phyloP scores from a whole-genome alignment of 1,140 invertebrate genomes.

The Steinernema feltiae region DNA sequence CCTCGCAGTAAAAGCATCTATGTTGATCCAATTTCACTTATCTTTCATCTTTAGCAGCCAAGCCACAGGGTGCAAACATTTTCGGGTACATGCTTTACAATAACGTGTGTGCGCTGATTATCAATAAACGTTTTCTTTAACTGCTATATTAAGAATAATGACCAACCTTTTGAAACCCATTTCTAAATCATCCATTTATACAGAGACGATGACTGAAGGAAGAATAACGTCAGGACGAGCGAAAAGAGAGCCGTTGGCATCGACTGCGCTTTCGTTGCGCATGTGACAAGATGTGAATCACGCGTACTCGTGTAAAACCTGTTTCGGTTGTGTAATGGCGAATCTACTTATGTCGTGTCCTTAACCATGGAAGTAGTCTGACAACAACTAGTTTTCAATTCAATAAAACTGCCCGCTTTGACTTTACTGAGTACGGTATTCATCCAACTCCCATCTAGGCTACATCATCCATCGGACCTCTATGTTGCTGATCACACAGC shows the following conservation, averaged over 20 bases:
- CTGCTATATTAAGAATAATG: neutral
- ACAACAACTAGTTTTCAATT: neutral
- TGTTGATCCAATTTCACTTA: neutral
- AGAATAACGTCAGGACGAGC: neutral
- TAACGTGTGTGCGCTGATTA: neutral
- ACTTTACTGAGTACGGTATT: too few species aligned
- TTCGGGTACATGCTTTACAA: neutral
- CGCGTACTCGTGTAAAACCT: neutral
- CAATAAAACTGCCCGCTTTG: neutral
- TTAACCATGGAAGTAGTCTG: too few species aligned
- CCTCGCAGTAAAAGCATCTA: too few species aligned
- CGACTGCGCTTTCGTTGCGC: neutral
- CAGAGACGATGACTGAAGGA: neutral
- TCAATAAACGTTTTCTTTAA: neutral
- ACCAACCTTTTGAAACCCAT: neutral
- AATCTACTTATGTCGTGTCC: neutral
- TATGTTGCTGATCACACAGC: too few species aligned
- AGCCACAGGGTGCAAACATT: neutral
- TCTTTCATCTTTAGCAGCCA: neutral
- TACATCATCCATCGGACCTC: too few species aligned
- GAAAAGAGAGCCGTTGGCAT: neutral
- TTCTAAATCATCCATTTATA: neutral
- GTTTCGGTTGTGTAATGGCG: neutral
- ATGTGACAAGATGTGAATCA: neutral
- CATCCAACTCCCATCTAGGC: too few species aligned